Percentiles rank a stretch among this genome's conserved stretches.
These are phyloP conservation scores for Parauchenoglanis ngamensis DNA, from an alignment of 2,797 vertebrate species.

Conservation along the genomic window DNA sequence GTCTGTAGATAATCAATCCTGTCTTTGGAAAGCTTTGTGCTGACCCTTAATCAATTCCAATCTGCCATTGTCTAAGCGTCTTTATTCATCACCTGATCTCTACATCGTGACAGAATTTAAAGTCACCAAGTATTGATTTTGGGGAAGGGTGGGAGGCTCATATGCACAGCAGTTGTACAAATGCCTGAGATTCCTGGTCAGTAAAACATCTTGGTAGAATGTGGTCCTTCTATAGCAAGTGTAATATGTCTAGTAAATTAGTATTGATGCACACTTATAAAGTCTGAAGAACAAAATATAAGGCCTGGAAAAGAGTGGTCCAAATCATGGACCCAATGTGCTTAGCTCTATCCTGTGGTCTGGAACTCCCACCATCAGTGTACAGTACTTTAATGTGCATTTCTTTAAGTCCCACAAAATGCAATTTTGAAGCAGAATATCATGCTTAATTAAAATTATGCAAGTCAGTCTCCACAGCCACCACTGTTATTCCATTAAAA, in stretches of 20 bases:
- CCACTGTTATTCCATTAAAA: conserved; percentile 1
- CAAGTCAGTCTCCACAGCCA: conserved; percentile 48
- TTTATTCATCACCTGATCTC: conserved; percentile 54
- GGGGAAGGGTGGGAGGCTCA: conserved; percentile 7
- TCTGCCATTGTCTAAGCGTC: conserved; percentile 40
- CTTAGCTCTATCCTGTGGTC: conserved; percentile 64
- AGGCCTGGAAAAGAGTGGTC: background rate
- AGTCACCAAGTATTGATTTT: conserved; percentile 61
- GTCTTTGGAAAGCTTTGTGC: conserved; percentile 25
- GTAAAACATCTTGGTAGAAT: background rate
- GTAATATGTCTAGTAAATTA: conserved; percentile 69
- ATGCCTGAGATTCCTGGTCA: background rate
- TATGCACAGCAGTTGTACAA: conserved; percentile 31
- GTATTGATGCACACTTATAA: conserved; percentile 28
- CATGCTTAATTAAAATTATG: conserved; percentile 63
- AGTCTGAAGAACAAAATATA: conserved; percentile 32
- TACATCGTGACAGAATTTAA: conserved; percentile 63
- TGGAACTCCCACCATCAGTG: conserved; percentile 70
- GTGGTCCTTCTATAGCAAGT: conserved; percentile 61
- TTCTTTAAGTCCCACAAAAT: conserved; percentile 61
- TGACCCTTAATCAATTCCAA: conserved; percentile 52
- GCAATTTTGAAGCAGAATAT: conserved; percentile 59
- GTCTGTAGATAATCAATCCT: conserved; percentile 45
- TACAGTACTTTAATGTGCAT: conserved; percentile 70
- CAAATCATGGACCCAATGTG: conserved; percentile 65